Evolutionary conservation across 1,140 invertebrate species (phyloP), one percentile per base, ranked within the genome.

Genomic region (Drosophila ambigua): DNA sequence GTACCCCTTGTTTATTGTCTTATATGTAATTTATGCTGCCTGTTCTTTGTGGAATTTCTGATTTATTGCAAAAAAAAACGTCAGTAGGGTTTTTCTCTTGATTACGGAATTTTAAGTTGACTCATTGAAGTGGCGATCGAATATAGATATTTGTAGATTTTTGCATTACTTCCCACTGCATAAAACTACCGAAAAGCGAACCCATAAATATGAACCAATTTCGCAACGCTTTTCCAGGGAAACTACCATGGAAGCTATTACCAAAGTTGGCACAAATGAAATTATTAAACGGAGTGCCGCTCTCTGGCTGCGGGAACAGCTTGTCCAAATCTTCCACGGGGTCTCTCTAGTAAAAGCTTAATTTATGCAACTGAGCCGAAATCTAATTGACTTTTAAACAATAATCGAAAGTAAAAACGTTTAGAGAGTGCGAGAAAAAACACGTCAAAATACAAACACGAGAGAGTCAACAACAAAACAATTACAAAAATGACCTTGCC

Each of bases 371-470:
- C 67, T 69, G 13, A 69, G 51, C 65, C 65, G 52, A 69, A 58
- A 69, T 20, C 45, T 73, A 73, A 73, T 73, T 73, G 71, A 20
- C 51, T 55, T 24, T 64, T 51, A 52, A 52, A 50, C 41, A 43
- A 73, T 57, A 73, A 73, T 73, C 69, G 71, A 73, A 73, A 73
- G 71, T 73, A 39, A 73, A 73, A 73, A 51, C 71, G 71, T 64
- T 73, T 73, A 73, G 71, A 73, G 71, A 73, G 71, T 73, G 71
- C 44, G 71, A 73, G 69, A 55, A 72, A 67, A 46, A 66, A 48
- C 26, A 35, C 35, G 11, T 13, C 4, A 48, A 43, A 55, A 0
- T 24, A n/a, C 26, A 45, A 8, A 23, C n/a, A n/a, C 15, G 8
- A 45, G 2, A 72, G 41, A 46, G 26, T 31, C 49, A 51, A 43